Conservation (phyloP, 2,797 vertebrate genomes). For the Danio tinwini region DNA sequence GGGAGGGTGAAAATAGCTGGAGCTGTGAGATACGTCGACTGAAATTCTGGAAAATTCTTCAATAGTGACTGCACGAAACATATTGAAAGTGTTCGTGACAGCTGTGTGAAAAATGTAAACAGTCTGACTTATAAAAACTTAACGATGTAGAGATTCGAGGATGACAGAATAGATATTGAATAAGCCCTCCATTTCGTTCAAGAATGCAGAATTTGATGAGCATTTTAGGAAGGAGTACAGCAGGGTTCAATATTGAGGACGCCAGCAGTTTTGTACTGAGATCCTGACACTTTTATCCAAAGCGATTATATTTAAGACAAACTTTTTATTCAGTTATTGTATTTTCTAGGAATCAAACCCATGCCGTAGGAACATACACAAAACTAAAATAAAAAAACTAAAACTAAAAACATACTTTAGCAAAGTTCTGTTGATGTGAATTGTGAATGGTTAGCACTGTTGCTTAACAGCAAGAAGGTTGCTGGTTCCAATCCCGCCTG, state of each 20-base stretch:
- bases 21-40: conserved; percentile 14
- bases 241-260: background rate
- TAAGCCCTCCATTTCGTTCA: background rate
- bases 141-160: conserved; percentile 27
- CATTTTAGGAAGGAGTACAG: background rate
- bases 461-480: too few species aligned
- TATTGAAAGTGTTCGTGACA: conserved; percentile 15
- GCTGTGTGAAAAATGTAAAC: conserved; percentile 43
- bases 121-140: conserved; percentile 9
- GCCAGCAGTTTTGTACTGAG: background rate
- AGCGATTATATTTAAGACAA: background rate
- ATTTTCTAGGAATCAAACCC: background rate
- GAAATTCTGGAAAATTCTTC: conserved; percentile 41
- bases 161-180: conserved; percentile 31
- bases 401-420: too few species aligned
- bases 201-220: background rate
- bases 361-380: background rate
- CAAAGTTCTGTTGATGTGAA: too few species aligned
- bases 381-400: too few species aligned
- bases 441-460: too few species aligned
- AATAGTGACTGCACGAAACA: conserved; percentile 36
- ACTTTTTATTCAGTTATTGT: background rate
- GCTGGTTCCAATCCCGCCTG: too few species aligned
- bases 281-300: background rate
- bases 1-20: conserved; percentile 2